Evolutionary conservation across 2,797 vertebrate species (phyloP).

Genomic region (Rhinichthys osculus): DNA sequence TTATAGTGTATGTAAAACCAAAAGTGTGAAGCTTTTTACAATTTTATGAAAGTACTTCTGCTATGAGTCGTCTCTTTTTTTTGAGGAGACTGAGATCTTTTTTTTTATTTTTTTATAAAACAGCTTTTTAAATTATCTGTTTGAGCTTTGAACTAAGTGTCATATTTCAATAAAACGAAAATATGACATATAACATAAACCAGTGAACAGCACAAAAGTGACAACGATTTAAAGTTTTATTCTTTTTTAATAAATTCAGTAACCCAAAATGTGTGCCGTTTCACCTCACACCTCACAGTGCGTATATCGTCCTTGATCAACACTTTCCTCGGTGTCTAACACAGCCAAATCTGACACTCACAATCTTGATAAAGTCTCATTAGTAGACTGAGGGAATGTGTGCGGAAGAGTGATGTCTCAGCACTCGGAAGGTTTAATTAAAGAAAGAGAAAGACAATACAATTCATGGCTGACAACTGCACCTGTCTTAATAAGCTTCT

Average conservation of each 20-base stretch:
- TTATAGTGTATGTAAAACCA: not conserved
- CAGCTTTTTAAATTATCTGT: not conserved
- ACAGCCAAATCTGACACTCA: constrained; percentile 27
- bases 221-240: not conserved
- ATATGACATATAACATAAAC: not conserved
- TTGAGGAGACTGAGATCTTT: too few species aligned
- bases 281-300: constrained; percentile 4
- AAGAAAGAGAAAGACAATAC: constrained; percentile 58
- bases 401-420: constrained; percentile 45
- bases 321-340: constrained; percentile 20
- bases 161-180: not conserved
- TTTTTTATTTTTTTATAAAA: not conserved
- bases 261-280: not conserved
- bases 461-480: constrained; percentile 58
- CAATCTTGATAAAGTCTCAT: constrained; percentile 60
- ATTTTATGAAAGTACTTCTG: not conserved
- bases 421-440: constrained; percentile 60
- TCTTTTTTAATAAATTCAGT: not conserved
- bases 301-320: constrained; percentile 3
- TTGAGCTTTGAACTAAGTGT: not conserved
- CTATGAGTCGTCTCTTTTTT: too few species aligned
- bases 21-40: not conserved
- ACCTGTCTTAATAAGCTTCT: constrained; percentile 45
- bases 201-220: not conserved
- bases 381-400: constrained; percentile 50